These are phyloP conservation scores for Mesorhabditis belari DNA, from an alignment of 2,888 invertebrate genomes.

Conservation along the genomic window DNA sequence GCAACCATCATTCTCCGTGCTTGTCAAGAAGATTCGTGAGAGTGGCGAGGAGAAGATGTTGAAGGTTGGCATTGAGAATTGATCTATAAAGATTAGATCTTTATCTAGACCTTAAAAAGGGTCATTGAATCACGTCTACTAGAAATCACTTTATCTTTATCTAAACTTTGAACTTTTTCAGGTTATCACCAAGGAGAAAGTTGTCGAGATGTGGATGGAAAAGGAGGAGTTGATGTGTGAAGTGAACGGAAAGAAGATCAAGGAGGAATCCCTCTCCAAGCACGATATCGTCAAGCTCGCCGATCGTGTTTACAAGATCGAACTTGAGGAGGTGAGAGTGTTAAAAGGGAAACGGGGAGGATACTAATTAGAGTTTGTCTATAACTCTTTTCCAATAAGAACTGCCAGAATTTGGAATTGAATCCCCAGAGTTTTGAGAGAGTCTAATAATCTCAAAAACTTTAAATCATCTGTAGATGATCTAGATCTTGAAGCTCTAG, in stretches of 20 bases:
- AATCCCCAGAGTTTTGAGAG: too few relatives aligned
- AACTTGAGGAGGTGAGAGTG: conserved; percentile 14
- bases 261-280: conserved; percentile 12
- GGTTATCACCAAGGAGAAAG: conserved; percentile 17
- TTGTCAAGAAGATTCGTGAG: conserved; percentile 40
- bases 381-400: too few relatives aligned
- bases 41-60: conserved; percentile 17
- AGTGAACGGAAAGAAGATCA: conserved; percentile 24
- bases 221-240: conserved; percentile 15
- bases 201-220: conserved; percentile 10
- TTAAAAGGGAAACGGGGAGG: too few relatives aligned
- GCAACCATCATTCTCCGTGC: conserved; percentile 42
- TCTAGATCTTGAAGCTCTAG: too few relatives aligned
- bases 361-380: too few relatives aligned
- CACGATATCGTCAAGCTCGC: conserved; percentile 15
- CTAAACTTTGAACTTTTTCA: too few relatives aligned
- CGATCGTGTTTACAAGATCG: conserved; percentile 22
- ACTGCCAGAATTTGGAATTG: too few relatives aligned
- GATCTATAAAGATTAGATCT: conserved; percentile 16
- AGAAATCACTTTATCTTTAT: conserved; percentile 9
- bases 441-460: too few relatives aligned
- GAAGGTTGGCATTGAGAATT: conserved; percentile 11
- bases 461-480: too few relatives aligned
- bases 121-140: conserved; percentile 4
- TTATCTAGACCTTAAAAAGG: too few relatives aligned